Base-by-base conservation (phyloP, 1,140 invertebrate genomes). In the Brachionus rotundiformis region DNA sequence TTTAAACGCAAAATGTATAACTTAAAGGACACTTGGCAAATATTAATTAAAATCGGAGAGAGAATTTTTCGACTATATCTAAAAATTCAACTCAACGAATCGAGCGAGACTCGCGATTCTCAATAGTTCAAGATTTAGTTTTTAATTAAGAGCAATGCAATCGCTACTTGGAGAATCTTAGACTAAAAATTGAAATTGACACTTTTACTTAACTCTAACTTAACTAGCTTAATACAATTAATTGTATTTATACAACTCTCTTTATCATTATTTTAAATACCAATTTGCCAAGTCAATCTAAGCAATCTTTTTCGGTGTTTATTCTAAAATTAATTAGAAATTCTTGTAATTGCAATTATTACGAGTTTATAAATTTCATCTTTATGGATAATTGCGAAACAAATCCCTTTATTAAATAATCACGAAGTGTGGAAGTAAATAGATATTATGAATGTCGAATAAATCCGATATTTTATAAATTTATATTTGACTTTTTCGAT, bases 341-440 rank as follows among this genome's bases (percentile, higher is more conserved):
- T 68, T 68, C 63, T 68, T 68, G 63, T 68, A 68, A 68, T 68
- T 68, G 63, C 63, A 68, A 68, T 68, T 68, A 39, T 68, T 68
- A 68, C 63, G 33, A 68, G 63, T 68, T 36, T 68, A 68, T 23
- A 68, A 68, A 68, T 68, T 68, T 68, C 63, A 68, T 33, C 63
- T 68, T 68, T 54, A 54, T 19, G 29, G 63, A 36, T 68, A 68
- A 68, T 68, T 68, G 33, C n/a, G 31, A 39, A 36, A 68, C 63
- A 68, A 68, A 68, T 39, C 63, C 63, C 16, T 68, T 68, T 68
- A 23, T 68, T 36, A 33, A 68, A 68, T 33, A 68, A 33, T 19
- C 8, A 68, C 0, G 29, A 7, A 33, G 16, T 19, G 29, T 68
- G 31, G 29, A 68, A 33, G 10, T 36, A n/a, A 33, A 36, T 23